phyloP scores from a whole-genome alignment of 2,797 vertebrate species.

The Margarornis squamiger region DNA sequence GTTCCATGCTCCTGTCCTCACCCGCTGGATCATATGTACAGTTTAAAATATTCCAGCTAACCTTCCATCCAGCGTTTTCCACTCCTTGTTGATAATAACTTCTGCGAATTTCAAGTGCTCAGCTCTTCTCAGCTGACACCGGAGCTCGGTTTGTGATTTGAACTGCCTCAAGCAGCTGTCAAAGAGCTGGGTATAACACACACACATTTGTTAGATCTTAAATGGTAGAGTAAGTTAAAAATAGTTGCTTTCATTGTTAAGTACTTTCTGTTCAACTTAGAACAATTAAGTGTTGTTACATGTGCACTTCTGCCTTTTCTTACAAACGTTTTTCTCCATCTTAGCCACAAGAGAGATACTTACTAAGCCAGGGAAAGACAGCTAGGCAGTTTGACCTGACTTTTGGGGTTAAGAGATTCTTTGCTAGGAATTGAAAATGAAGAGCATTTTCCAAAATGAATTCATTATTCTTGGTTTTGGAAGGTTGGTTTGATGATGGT shows the following conservation, averaged over 20 bases:
- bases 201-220: background rate
- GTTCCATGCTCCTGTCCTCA: background rate
- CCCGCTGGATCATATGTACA: background rate
- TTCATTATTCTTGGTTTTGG: constrained; percentile 14
- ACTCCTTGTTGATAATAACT: background rate
- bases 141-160: background rate
- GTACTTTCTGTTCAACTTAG: background rate
- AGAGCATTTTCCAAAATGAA: background rate
- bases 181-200: background rate
- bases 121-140: background rate
- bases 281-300: background rate
- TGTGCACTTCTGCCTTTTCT: background rate
- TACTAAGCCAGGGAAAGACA: background rate
- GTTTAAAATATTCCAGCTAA: background rate
- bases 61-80: background rate
- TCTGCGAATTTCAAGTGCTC: background rate
- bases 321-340: background rate
- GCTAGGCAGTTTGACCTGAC: background rate
- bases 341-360: background rate
- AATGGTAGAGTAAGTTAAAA: background rate
- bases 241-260: background rate
- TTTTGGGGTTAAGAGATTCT: background rate
- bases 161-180: background rate
- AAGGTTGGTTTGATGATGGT: constrained; percentile 16
- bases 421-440: background rate